phyloP scores from a whole-genome alignment of 1,140 invertebrate species.

The Acarapis woodi region DNA sequence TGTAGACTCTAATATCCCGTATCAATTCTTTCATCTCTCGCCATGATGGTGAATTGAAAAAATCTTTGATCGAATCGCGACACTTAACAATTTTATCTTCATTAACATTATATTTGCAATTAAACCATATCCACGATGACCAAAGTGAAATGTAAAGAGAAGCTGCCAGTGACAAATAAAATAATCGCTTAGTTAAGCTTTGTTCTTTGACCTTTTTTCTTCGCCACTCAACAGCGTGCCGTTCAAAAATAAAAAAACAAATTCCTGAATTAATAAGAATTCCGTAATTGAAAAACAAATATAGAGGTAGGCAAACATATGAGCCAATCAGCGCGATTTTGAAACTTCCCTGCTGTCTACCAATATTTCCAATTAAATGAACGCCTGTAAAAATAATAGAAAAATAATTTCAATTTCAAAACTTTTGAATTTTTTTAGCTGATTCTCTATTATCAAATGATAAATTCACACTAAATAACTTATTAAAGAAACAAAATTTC shows the following conservation, averaged over 20 bases:
- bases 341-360: constrained; percentile 35
- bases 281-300: constrained; percentile 30
- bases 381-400: constrained; percentile 28
- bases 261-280: constrained; percentile 10
- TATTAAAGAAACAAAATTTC: constrained; percentile 3
- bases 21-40: constrained; percentile 38
- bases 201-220: constrained; percentile 25
- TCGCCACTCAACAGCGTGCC: constrained; percentile 41
- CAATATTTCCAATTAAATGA: constrained; percentile 64
- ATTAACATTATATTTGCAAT: constrained; percentile 53
- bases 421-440: no score
- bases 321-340: constrained; percentile 35
- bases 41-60: constrained; percentile 57
- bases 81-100: constrained; percentile 49
- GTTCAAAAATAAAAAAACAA: constrained; percentile 10
- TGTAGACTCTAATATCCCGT: constrained; percentile 37
- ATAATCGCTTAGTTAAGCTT: constrained; percentile 18
- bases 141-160: constrained; percentile 45
- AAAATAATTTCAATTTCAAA: no score
- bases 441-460: no score
- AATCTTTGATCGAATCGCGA: constrained; percentile 56
- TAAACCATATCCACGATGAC: constrained; percentile 55
- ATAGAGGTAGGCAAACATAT: constrained; percentile 27
- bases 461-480: no score
- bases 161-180: constrained; percentile 25